These are phyloP conservation scores for Aphelenchoides fujianensis DNA, from an alignment of 1,140 invertebrate genomes.

Conservation along the genomic window DNA sequence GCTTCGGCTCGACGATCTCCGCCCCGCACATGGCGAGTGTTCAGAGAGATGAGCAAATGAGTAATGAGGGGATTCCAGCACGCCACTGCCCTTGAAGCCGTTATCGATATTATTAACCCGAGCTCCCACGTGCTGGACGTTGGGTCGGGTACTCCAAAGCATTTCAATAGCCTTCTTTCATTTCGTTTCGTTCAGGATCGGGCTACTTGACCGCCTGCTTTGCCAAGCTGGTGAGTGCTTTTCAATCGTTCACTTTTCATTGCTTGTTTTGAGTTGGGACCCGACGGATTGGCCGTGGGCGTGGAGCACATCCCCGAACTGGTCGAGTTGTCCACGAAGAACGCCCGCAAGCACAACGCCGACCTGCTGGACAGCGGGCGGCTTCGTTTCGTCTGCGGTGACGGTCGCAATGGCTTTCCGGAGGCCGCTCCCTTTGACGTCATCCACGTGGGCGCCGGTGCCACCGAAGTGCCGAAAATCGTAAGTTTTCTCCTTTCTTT, in stretches of 20 bases:
- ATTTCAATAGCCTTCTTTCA: too few relatives aligned
- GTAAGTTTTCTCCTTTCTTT: too few relatives aligned
- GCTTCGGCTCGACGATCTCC: constrained; percentile 83
- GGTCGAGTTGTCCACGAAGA: constrained; percentile 72
- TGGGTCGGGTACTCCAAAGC: constrained; percentile 87
- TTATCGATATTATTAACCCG: constrained; percentile 75
- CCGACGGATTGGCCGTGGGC: constrained; percentile 75
- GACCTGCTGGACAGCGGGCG: constrained; percentile 70
- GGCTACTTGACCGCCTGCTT: constrained; percentile 94
- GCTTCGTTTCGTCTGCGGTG: constrained; percentile 72
- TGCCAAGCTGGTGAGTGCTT: constrained; percentile 73
- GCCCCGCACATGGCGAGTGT: constrained; percentile 99
- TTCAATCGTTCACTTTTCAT: too few relatives aligned
- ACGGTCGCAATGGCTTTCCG: constrained; percentile 76
- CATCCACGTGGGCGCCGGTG: constrained; percentile 89
- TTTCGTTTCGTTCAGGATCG: too few relatives aligned
- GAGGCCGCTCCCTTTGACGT: constrained; percentile 79
- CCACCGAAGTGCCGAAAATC: too few relatives aligned
- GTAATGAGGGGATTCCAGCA: too few relatives aligned
- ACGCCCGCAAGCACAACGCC: constrained; percentile 75
- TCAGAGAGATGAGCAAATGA: too few relatives aligned
- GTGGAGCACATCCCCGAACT: constrained; percentile 88
- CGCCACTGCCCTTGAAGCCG: constrained; percentile 72
- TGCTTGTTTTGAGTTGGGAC: constrained; percentile 64
- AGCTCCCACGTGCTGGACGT: constrained; percentile 83